Conservation (phyloP, 2,888 invertebrate genomes). For the Drosophila nr. perissopoda region DNA sequence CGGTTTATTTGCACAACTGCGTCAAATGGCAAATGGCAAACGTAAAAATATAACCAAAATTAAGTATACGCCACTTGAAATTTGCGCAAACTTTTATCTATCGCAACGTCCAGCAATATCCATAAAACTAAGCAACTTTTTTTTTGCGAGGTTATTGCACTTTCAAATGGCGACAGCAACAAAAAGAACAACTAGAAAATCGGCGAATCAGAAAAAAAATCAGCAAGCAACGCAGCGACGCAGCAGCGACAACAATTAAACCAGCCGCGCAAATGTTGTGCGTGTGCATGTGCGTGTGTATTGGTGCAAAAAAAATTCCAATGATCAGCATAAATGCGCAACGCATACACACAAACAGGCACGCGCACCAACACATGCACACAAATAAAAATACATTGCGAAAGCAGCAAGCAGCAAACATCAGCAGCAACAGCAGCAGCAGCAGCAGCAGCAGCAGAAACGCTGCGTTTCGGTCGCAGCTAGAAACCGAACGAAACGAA, state of each 20-base stretch:
- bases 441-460: slow-evolving; percentile 38
- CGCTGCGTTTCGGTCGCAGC: slow-evolving; percentile 50
- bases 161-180: slow-evolving; percentile 50
- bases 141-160: slow-evolving; percentile 76
- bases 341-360: slow-evolving; percentile 42
- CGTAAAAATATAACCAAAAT: slow-evolving; percentile 4
- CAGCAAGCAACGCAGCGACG: slow-evolving; percentile 62
- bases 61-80: slow-evolving; percentile 40
- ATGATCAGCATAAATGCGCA: slow-evolving; percentile 79
- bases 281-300: slow-evolving; percentile 40
- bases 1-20: slow-evolving; percentile 32
- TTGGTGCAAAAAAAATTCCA: slow-evolving; percentile 70
- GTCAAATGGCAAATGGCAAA: background rate
- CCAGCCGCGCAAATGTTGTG: slow-evolving; percentile 25
- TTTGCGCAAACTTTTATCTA: slow-evolving; percentile 6
- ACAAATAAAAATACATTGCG: slow-evolving; percentile 28
- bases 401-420: slow-evolving; percentile 46
- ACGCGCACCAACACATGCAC: slow-evolving; percentile 50
- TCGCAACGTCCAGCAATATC: slow-evolving; percentile 28
- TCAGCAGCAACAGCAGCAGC: slow-evolving; percentile 25
- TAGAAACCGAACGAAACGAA: slow-evolving; percentile 23
- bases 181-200: slow-evolving; percentile 26
- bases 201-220: slow-evolving; percentile 29
- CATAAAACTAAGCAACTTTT: slow-evolving; percentile 39
- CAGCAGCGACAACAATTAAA: slow-evolving; percentile 62